Evolutionary conservation across 2,113 vertebrate species (phyloP).

Genomic region (Pteropus alecto): DNA sequence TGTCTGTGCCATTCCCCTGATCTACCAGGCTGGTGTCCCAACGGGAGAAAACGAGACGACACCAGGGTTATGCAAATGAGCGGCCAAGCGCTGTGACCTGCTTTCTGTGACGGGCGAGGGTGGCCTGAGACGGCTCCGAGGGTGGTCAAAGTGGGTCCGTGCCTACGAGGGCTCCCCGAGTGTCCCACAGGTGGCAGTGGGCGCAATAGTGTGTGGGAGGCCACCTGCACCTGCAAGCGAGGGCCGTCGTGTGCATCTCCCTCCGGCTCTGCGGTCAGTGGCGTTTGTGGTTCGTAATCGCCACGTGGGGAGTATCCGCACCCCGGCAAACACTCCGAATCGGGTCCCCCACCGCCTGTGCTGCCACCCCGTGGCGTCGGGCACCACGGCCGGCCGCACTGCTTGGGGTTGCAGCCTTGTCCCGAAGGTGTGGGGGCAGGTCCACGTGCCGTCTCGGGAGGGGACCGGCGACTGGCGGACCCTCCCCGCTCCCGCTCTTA

Average conservation of each 20-base stretch:
- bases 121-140: neutral
- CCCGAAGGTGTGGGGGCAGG: neutral
- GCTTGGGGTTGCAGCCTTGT: neutral
- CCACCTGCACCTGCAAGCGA: neutral
- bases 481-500: neutral
- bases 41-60: neutral
- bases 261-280: neutral
- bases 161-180: neutral
- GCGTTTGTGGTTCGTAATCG: neutral
- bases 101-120: neutral
- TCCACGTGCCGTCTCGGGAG: neutral
- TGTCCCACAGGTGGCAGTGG: neutral
- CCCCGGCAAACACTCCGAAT: neutral
- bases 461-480: neutral
- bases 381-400: fast-evolving
- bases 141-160: neutral
- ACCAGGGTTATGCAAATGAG: neutral
- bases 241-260: neutral
- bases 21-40: neutral
- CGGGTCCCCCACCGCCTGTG: neutral
- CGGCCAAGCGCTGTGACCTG: neutral
- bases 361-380: neutral
- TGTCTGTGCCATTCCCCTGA: neutral
- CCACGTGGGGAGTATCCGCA: neutral
- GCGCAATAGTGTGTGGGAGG: neutral